Conservation (phyloP, 2,797 vertebrate species). For the Otus scops region DNA sequence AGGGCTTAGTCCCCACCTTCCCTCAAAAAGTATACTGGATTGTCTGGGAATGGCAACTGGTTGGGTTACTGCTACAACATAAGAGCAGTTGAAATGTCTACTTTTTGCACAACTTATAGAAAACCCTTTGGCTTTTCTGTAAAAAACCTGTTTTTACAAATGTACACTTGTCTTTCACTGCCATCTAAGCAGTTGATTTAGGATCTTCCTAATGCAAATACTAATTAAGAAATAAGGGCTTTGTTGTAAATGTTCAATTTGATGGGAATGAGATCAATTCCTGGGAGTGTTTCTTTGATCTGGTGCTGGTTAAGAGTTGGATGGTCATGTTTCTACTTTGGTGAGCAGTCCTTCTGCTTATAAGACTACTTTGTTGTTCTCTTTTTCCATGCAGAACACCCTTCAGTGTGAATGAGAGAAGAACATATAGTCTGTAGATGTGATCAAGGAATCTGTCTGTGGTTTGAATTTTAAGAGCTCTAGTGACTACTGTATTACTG, state of each 20-base stretch:
- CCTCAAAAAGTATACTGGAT: not conserved
- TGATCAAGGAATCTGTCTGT: not conserved
- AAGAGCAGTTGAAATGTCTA: not conserved
- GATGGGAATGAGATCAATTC: not conserved
- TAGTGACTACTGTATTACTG: not conserved
- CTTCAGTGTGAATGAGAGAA: not conserved
- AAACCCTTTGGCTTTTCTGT: not conserved
- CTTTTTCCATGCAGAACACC: not conserved
- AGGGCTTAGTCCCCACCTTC: not conserved
- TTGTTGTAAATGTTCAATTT: not conserved
- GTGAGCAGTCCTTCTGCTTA: not conserved
- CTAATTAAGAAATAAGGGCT: not conserved
- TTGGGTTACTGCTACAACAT: not conserved
- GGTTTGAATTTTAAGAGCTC: not conserved
- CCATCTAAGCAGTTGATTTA: not conserved
- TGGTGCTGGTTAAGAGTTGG: not conserved
- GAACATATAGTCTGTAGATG: rapidly evolving
- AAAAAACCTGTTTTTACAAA: not conserved
- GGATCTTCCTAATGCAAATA: not conserved
- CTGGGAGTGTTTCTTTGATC: not conserved
- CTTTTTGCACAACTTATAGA: not conserved
- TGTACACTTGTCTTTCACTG: not conserved
- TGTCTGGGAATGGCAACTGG: not conserved
- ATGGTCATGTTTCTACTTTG: not conserved
- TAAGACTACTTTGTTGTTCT: not conserved